A percentile compares a stretch with the other conserved stretches of the same genome.
Conservation (phyloP, 1,140 invertebrate species). For the Zeugodacus cucurbitae region DNA sequence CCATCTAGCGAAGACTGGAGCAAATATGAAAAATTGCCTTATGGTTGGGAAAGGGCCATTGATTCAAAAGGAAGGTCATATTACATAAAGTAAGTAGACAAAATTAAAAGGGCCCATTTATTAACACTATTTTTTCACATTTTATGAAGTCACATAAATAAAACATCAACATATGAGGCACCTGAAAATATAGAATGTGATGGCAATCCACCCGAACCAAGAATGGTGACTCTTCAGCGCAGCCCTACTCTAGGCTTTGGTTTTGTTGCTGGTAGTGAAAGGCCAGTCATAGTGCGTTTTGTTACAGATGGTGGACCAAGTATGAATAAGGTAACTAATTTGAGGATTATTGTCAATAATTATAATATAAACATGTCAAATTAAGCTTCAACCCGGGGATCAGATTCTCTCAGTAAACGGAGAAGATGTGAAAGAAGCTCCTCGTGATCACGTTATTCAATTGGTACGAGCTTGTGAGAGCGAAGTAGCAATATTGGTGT, state of each 20-base stretch:
- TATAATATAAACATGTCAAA: background rate
- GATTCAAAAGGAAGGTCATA: conserved; percentile 79
- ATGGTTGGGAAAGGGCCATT: conserved; percentile 90
- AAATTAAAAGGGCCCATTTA: background rate
- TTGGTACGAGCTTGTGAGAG: conserved; percentile 84
- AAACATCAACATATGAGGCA: conserved; percentile 88
- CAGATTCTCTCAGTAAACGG: conserved; percentile 91
- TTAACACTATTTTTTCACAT: background rate
- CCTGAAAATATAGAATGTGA: conserved; percentile 71
- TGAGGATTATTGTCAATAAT: background rate
- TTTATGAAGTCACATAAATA: conserved; percentile 77
- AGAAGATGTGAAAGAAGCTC: conserved; percentile 86
- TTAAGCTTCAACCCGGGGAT: conserved; percentile 83
- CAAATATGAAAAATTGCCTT: conserved; percentile 73
- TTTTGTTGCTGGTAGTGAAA: conserved; percentile 92
- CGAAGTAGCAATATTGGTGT: conserved; percentile 81
- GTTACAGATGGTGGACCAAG: conserved; percentile 89
- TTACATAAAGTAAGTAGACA: conserved; percentile 86
- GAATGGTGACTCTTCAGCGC: conserved; percentile 78
- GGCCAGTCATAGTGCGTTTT: conserved; percentile 89
- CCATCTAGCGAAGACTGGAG: conserved; percentile 85
- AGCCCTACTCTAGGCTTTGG: conserved; percentile 87
- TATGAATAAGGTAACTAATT: conserved; percentile 75
- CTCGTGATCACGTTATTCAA: conserved; percentile 89
- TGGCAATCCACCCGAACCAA: conserved; percentile 78